Percentiles rank a stretch among this genome's conserved stretches.
Conservation (phyloP, 2,113 vertebrate species). For the Mus musculus region DNA sequence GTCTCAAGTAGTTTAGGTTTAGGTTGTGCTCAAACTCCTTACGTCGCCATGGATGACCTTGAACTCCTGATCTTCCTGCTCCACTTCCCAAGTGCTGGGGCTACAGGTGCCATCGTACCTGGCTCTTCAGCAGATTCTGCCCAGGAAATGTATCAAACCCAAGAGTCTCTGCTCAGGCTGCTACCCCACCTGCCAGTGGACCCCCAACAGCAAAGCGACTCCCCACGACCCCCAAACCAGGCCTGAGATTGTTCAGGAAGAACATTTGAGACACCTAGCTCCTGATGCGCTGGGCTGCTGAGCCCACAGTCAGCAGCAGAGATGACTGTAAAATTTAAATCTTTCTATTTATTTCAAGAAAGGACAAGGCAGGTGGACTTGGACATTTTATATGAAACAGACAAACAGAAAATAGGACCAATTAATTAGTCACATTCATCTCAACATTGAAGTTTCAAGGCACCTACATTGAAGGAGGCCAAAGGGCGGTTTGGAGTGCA, state of each 20-base stretch:
- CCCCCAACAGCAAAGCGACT: no score
- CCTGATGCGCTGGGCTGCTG: neutral
- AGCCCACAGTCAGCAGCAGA: conserved; percentile 53
- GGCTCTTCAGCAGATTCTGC: neutral
- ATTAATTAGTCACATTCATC: conserved; percentile 83
- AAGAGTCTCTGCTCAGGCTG: neutral
- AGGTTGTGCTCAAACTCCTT: neutral
- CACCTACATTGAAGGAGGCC: conserved; percentile 83
- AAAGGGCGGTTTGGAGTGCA: conserved; percentile 82
- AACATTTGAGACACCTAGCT: accelerated
- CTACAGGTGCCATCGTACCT: neutral
- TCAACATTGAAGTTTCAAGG: conserved; percentile 85
- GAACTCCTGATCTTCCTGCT: neutral
- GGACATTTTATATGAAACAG: conserved; percentile 83
- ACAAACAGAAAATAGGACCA: conserved; percentile 79
- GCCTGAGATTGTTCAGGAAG: neutral
- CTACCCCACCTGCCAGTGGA: neutral
- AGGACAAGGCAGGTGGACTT: conserved; percentile 79
- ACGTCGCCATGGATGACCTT: neutral
- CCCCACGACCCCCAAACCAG: accelerated
- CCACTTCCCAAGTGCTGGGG: neutral
- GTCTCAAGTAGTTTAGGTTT: neutral
- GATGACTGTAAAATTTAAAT: conserved; percentile 82
- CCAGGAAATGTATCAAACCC: neutral
- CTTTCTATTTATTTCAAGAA: conserved; percentile 86